These are phyloP conservation scores for Emys orbicularis DNA, from an alignment of 2,797 vertebrate genomes.

Conservation along the genomic window DNA sequence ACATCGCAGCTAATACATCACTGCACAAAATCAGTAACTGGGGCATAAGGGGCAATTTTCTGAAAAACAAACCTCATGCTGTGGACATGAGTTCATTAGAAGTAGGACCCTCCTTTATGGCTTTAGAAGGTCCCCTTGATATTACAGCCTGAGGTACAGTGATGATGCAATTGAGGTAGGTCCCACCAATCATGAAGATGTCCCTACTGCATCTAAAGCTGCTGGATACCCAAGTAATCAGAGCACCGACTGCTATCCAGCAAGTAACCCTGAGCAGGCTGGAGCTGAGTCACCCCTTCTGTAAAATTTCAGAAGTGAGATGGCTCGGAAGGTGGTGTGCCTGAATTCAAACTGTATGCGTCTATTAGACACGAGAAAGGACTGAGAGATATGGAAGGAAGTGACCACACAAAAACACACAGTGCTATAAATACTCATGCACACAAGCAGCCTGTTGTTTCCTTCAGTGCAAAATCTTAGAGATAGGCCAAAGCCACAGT, in stretches of 20 bases:
- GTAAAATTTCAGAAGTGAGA: neutral
- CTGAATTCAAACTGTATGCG: neutral
- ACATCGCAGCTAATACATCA: neutral
- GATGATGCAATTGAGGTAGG: neutral
- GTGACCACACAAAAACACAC: neutral
- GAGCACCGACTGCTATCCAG: neutral
- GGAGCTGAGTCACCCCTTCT: neutral
- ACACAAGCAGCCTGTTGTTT: neutral
- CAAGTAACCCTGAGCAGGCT: neutral
- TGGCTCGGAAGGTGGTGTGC: neutral
- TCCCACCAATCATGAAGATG: neutral
- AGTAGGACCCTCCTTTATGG: neutral
- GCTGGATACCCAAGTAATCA: neutral
- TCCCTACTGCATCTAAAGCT: neutral
- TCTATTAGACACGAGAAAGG: neutral
- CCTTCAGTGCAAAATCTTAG: neutral
- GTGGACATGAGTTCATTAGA: neutral
- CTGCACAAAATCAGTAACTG: neutral
- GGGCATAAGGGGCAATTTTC: neutral
- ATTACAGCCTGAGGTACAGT: neutral
- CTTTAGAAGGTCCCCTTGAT: neutral
- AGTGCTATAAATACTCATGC: neutral
- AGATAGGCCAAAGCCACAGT: neutral
- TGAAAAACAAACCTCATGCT: fast-evolving
- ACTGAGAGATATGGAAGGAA: neutral